Base-by-base conservation (phyloP, 2,113 vertebrate genomes). In the Brachionichthys hirsutus region DNA sequence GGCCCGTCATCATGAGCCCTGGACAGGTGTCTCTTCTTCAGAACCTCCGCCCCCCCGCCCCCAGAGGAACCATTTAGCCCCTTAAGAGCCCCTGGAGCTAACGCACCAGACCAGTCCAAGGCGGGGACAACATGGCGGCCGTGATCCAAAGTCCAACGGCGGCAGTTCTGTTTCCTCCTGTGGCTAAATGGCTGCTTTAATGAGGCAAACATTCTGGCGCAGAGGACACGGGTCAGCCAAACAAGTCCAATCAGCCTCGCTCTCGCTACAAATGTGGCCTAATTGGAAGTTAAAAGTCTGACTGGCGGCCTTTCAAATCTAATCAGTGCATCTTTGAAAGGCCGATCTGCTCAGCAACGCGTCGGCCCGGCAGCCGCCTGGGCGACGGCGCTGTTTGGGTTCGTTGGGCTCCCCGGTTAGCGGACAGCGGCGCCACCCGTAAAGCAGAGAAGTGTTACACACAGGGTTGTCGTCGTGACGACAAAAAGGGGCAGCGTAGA, bases 101-200 rank as follows among this genome's bases (percentile, higher is more conserved):
- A 47, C 30, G 34, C 36, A 53, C 42, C 50, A 19, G 47, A 59
- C 18, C 55, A 24, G 50, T 54, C 62, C 17, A 57, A 60, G 43
- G 56, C 44, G 57, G 22, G 24, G 35, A 65, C 59, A 71, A 41
- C 50, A 64, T 63, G 49, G 70, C 4, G 19, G 52, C 62, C 62
- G 58, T 43, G 54, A 34, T 17, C 44, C 48, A 67, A 57, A 70
- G 50, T 41, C 36, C 2, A 0, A 14, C 12, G 36, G 12, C 9
- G 36, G 6, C 9, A 10, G 46, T 45, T 35, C 52, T 57, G 45
- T 58, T 48, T 36, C 13, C 60, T 69, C 73, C 73, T 71, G 49
- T 67, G 75, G 72, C 72, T 71, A 79, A 81, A 52, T 56, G 62
- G 75, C 44, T 68, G 63, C 62, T 64, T 81, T 76, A 73, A 81